Conservation (phyloP, 2,797 vertebrate genomes). For the Crenuchus spilurus region DNA sequence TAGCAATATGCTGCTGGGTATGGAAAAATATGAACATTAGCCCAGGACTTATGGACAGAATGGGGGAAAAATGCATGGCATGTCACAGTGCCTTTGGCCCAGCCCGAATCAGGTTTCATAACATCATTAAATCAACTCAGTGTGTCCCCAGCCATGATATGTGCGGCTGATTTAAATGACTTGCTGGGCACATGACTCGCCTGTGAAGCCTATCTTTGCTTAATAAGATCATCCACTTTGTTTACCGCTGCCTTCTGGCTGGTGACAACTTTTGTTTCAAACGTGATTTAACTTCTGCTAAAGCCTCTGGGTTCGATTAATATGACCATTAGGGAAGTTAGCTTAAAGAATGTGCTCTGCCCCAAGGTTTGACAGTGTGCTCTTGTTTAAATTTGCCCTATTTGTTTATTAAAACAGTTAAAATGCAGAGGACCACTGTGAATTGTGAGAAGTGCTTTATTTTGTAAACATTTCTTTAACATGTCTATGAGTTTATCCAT, state of each 20-base stretch:
- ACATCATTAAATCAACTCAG: conserved; percentile 69
- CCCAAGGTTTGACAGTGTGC: neutral
- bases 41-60: conserved; percentile 53
- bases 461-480: no score
- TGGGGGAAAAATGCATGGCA: conserved; percentile 47
- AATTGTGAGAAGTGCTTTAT: neutral
- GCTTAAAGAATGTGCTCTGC: conserved; percentile 3
- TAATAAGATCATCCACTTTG: conserved; percentile 59
- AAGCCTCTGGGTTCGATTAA: conserved; percentile 60
- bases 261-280: conserved; percentile 36
- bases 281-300: conserved; percentile 49
- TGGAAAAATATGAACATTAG: conserved; percentile 64
- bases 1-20: conserved; percentile 55
- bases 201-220: conserved; percentile 59
- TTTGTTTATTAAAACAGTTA: neutral
- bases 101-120: conserved; percentile 65
- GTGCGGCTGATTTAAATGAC: conserved; percentile 63
- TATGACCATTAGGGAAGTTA: conserved; percentile 56
- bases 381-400: neutral
- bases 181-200: conserved; percentile 63
- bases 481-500: no score
- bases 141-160: conserved; percentile 59
- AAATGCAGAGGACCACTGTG: neutral
- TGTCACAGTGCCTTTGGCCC: conserved; percentile 5
- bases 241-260: conserved; percentile 53